A percentile compares a stretch with the other conserved stretches of the same genome.
phyloP scores from a whole-genome alignment of 2,113 vertebrate genomes.

The Hiodon tergisus region DNA sequence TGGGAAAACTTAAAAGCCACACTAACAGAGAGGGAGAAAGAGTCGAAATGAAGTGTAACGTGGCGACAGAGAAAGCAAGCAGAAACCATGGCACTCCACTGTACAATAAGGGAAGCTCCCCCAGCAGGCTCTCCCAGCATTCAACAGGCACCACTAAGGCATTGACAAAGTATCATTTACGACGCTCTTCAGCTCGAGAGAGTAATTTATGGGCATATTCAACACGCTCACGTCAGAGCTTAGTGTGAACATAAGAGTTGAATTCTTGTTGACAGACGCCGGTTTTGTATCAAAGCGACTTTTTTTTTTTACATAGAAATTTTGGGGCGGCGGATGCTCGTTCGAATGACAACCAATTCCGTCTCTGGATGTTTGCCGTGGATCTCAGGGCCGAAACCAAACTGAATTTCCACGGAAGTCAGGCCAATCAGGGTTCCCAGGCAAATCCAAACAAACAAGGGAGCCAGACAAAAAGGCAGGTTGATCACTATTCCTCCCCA shows the following conservation, averaged over 20 bases:
- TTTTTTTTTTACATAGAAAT: neutral
- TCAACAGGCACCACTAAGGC: neutral
- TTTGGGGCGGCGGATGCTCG: neutral
- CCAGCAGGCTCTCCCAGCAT: neutral
- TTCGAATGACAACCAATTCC: constrained; percentile 32
- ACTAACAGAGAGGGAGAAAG: too few relatives aligned
- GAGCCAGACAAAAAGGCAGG: constrained; percentile 23
- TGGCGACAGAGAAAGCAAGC: too few relatives aligned
- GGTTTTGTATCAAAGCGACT: neutral
- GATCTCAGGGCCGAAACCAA: constrained; percentile 30
- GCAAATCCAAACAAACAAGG: constrained; percentile 38
- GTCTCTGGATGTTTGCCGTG: constrained; percentile 26
- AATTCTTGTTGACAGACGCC: neutral
- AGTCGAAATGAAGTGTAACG: too few relatives aligned
- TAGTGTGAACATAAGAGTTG: neutral
- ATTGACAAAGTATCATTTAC: neutral
- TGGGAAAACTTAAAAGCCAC: too few relatives aligned
- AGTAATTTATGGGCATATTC: neutral
- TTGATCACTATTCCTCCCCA: constrained; percentile 32
- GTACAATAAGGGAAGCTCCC: neutral
- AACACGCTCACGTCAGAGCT: neutral
- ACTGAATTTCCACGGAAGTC: constrained; percentile 39
- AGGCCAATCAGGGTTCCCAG: constrained; percentile 33
- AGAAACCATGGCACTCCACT: neutral
- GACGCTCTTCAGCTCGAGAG: neutral